These are phyloP conservation scores for Heliornis fulica DNA, from an alignment of 2,113 vertebrate genomes.

Conservation along the genomic window DNA sequence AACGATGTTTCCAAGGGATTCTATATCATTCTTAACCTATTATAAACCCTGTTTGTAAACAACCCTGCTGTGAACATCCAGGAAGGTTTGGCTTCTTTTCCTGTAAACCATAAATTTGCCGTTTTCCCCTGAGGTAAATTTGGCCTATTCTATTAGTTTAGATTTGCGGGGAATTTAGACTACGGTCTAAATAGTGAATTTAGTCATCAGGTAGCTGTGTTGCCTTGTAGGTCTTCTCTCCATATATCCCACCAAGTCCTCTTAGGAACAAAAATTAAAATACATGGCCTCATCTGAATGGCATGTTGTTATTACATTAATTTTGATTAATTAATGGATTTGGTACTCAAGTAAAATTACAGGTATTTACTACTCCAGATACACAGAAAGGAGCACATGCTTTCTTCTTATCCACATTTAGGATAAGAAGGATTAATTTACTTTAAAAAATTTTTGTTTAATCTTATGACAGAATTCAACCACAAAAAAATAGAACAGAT, in stretches of 20 bases:
- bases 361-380: neutral
- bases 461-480: neutral
- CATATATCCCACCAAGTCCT: neutral
- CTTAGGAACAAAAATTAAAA: neutral
- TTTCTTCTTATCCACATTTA: too few relatives aligned
- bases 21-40: neutral
- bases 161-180: neutral
- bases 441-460: neutral
- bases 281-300: neutral
- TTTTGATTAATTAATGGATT: neutral
- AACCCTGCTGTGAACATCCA: neutral
- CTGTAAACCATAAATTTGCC: too few relatives aligned
- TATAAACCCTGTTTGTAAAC: neutral
- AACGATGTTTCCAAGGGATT: neutral
- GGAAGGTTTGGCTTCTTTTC: neutral
- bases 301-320: neutral
- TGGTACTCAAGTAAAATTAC: neutral
- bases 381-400: neutral
- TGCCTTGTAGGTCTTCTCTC: neutral
- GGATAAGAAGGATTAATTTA: neutral
- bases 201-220: neutral
- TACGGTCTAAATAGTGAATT: neutral
- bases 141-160: neutral
- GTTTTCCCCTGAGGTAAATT: neutral
- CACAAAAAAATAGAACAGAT: neutral